A percentile compares a stretch with the other conserved stretches of the same genome.
These are phyloP conservation scores for Synergus gifuensis DNA, from an alignment of 2,888 invertebrate genomes.

Conservation along the genomic window DNA sequence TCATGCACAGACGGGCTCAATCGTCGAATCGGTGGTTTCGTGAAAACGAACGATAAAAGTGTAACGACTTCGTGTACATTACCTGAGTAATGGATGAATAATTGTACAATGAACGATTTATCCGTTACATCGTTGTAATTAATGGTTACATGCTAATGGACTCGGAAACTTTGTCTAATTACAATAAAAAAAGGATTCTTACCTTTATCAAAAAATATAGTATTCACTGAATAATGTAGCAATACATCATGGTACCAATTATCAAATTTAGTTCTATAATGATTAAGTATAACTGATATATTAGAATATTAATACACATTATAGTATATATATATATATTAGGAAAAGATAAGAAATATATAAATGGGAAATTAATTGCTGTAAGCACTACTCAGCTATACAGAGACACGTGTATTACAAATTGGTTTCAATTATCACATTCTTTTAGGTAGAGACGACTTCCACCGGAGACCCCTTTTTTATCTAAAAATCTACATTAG, in stretches of 20 bases:
- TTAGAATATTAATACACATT: neutral
- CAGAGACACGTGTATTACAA: neutral
- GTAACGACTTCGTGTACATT: constrained; percentile 58
- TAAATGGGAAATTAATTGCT: neutral
- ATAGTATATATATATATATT: neutral
- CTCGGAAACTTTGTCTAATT: too few relatives aligned
- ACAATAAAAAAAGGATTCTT: neutral
- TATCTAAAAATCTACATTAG: neutral
- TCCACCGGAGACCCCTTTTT: neutral
- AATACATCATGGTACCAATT: neutral
- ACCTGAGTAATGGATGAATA: constrained; percentile 71
- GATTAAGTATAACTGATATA: neutral
- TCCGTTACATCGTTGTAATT: constrained; percentile 66
- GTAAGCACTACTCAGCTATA: neutral
- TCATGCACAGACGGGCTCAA: constrained; percentile 49
- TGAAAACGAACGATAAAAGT: constrained; percentile 51
- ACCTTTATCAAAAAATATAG: neutral
- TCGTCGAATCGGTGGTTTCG: constrained; percentile 51
- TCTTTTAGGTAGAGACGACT: neutral
- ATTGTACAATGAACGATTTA: constrained; percentile 65
- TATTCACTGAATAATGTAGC: neutral
- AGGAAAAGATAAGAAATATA: neutral
- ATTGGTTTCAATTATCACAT: neutral
- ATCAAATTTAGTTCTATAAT: neutral
- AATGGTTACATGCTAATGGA: constrained; percentile 47